Conservation (phyloP, 2,113 vertebrate species). For the Chionodraco myersi region DNA sequence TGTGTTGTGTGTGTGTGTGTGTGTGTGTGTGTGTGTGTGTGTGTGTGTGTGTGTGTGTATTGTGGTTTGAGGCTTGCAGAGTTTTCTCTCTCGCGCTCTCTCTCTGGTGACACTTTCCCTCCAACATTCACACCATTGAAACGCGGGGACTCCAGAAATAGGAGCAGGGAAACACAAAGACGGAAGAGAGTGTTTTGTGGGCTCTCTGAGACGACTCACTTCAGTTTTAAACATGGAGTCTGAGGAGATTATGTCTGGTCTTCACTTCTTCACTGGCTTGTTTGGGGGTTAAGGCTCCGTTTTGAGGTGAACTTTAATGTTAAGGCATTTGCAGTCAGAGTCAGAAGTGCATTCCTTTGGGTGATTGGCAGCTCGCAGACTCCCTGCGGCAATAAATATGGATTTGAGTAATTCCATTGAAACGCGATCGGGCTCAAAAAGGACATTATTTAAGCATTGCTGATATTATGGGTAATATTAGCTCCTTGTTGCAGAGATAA, state of each 20-base stretch:
- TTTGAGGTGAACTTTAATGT: background rate
- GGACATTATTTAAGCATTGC: no score
- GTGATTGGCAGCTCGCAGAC: background rate
- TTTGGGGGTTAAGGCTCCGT: background rate
- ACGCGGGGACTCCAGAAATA: slow-evolving; percentile 4
- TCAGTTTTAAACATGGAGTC: background rate
- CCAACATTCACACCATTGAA: slow-evolving; percentile 72
- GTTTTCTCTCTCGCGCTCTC: slow-evolving; percentile 10
- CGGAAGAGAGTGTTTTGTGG: background rate
- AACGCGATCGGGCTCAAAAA: no score
- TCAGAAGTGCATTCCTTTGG: background rate
- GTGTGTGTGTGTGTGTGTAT: no score
- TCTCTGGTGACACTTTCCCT: slow-evolving; percentile 38
- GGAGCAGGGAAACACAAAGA: background rate
- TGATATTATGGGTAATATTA: no score
- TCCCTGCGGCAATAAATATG: background rate
- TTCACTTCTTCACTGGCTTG: background rate
- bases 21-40: no score
- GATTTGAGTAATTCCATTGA: no score
- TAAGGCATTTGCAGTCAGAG: background rate
- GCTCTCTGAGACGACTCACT: background rate
- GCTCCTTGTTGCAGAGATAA: no score
- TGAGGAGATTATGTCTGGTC: background rate
- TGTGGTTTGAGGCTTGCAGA: background rate
- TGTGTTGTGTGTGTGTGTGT: no score